Conservation (phyloP, 2,888 invertebrate species). For the Calliphora vomitoria region DNA sequence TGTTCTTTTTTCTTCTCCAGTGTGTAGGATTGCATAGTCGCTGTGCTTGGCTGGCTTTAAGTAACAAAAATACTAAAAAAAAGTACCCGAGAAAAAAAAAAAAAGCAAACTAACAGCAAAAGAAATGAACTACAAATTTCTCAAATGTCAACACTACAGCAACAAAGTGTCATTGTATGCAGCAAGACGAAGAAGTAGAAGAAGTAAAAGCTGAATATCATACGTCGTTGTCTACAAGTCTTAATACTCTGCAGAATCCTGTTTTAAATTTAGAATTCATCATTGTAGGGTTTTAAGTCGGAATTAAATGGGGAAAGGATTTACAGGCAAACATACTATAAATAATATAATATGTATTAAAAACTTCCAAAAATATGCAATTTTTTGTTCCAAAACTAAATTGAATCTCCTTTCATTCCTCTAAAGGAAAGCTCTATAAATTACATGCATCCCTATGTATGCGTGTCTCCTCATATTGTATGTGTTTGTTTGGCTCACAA, state of each 20-base stretch:
- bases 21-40: conserved; percentile 33
- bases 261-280: conserved; percentile 44
- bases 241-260: conserved; percentile 61
- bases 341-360: too few species aligned
- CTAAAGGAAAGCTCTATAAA: conserved; percentile 15
- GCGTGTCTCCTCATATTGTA: not conserved
- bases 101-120: conserved; percentile 29
- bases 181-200: conserved; percentile 20
- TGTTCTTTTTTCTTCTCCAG: not conserved
- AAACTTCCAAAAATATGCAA: too few species aligned
- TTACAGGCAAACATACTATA: not conserved
- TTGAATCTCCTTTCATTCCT: not conserved
- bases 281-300: conserved; percentile 30
- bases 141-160: conserved; percentile 84
- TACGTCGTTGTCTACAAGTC: conserved; percentile 62
- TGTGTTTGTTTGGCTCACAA: not conserved
- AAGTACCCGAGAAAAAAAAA: conserved; percentile 3
- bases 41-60: conserved; percentile 50
- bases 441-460: not conserved
- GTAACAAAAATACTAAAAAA: conserved; percentile 31
- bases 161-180: conserved; percentile 73
- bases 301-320: not conserved
- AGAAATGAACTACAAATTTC: conserved; percentile 84
- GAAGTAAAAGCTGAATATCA: conserved; percentile 54
- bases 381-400: not conserved